Conservation (phyloP, 2,888 invertebrate species). For the Epistrophe grossulariae region DNA sequence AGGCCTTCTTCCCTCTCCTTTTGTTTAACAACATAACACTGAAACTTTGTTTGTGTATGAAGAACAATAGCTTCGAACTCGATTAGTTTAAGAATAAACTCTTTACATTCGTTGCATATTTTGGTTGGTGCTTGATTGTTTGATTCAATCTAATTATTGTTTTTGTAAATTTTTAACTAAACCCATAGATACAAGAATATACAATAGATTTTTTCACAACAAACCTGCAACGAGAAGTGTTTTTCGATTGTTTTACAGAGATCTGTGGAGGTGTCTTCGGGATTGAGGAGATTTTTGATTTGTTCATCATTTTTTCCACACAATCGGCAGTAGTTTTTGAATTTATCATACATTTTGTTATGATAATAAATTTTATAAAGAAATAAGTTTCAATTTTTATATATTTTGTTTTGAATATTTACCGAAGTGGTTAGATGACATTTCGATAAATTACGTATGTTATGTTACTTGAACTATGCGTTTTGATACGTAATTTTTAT, state of each 20-base stretch:
- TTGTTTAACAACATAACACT: not conserved
- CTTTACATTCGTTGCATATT: conserved; percentile 44
- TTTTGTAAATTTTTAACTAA: not conserved
- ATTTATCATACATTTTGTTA: conserved; percentile 33
- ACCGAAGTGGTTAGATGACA: not conserved
- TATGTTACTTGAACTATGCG: too few relatives aligned
- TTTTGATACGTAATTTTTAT: too few relatives aligned
- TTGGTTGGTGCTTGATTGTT: conserved; percentile 22
- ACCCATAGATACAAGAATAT: not conserved
- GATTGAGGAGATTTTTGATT: conserved; percentile 9
- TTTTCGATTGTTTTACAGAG: conserved; percentile 39
- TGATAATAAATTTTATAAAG: not conserved
- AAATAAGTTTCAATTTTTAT: not conserved
- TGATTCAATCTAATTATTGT: conserved; percentile 23
- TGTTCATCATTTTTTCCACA: conserved; percentile 36
- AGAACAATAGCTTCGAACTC: conserved; percentile 18
- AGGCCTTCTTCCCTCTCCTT: not conserved
- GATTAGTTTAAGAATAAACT: conserved; percentile 22
- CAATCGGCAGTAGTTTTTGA: conserved; percentile 50
- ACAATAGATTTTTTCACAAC: not conserved
- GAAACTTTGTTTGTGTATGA: not conserved
- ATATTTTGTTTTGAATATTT: not conserved
- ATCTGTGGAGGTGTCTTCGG: not conserved
- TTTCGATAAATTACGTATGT: too few relatives aligned
- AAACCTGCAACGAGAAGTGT: conserved; percentile 47